Conservation (phyloP, 2,797 vertebrate species). For the Adrianichthys oophorus region DNA sequence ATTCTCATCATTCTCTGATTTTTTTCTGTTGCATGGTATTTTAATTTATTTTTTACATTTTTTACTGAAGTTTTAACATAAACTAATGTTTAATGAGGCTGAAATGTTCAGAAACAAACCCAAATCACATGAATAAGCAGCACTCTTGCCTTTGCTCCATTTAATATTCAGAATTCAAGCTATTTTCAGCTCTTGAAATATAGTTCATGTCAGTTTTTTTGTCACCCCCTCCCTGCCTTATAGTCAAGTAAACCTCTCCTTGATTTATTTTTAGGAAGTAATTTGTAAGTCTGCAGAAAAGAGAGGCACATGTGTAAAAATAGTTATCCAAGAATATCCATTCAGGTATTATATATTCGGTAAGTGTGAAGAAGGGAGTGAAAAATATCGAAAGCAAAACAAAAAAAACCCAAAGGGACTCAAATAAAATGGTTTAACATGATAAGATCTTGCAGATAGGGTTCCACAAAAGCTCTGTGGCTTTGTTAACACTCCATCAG, state of each 20-base stretch:
- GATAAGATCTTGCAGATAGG: too few relatives aligned
- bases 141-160: not conserved
- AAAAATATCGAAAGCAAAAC: conserved; percentile 6
- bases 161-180: not conserved
- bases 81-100: not conserved
- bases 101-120: not conserved
- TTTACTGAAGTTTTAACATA: too few relatives aligned
- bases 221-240: not conserved
- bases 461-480: too few relatives aligned
- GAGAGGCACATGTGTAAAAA: conserved; percentile 18
- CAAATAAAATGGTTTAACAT: not conserved
- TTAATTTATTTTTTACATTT: too few relatives aligned
- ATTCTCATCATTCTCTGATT: too few relatives aligned
- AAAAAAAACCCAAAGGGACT: conserved; percentile 19
- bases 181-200: conserved; percentile 10
- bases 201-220: not conserved
- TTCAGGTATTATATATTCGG: conserved; percentile 49
- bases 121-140: not conserved
- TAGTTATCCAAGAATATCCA: conserved; percentile 28
- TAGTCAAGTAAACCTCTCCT: conserved; percentile 9
- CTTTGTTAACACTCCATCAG: too few relatives aligned
- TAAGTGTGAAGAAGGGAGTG: conserved; percentile 4
- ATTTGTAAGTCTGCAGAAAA: conserved; percentile 15
- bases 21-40: too few relatives aligned
- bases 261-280: conserved; percentile 1